Conservation (phyloP, 1,140 invertebrate genomes). For the Coenobita brevimanus region DNA sequence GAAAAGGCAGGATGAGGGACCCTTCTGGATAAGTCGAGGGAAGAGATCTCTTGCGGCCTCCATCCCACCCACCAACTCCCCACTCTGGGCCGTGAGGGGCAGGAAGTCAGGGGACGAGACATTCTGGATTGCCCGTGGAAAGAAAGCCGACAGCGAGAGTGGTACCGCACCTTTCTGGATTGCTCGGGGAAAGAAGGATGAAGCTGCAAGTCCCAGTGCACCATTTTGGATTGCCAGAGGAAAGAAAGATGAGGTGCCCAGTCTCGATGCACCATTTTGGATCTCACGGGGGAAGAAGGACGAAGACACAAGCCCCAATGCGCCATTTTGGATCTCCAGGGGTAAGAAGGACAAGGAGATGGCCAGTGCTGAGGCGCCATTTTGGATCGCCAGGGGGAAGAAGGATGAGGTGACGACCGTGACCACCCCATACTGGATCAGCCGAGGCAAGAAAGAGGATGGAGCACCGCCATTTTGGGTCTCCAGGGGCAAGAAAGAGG, state of each 20-base stretch:
- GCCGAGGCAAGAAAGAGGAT: constrained; percentile 26
- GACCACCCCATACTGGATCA: constrained; percentile 8
- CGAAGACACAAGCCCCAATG: background rate
- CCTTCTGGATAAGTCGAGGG: constrained; percentile 47
- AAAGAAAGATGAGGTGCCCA: background rate
- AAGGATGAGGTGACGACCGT: background rate
- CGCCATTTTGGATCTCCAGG: constrained; percentile 17
- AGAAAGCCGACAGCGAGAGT: background rate
- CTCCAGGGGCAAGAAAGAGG: background rate
- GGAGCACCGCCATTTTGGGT: background rate
- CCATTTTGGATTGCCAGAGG: constrained; percentile 18
- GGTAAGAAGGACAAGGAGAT: background rate
- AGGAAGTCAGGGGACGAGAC: background rate
- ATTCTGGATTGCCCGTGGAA: background rate
- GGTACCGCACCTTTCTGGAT: constrained; percentile 13
- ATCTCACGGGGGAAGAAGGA: constrained; percentile 28
- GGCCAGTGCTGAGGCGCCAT: background rate
- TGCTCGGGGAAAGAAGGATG: constrained; percentile 1
- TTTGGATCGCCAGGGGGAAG: constrained; percentile 28
- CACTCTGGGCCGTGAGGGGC: background rate
- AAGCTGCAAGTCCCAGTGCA: background rate
- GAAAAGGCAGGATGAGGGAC: constrained; percentile 11
- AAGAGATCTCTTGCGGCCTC: background rate
- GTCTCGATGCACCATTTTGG: background rate
- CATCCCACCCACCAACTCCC: background rate